phyloP scores from a whole-genome alignment of 2,113 vertebrate genomes.

The Upupa epops region DNA sequence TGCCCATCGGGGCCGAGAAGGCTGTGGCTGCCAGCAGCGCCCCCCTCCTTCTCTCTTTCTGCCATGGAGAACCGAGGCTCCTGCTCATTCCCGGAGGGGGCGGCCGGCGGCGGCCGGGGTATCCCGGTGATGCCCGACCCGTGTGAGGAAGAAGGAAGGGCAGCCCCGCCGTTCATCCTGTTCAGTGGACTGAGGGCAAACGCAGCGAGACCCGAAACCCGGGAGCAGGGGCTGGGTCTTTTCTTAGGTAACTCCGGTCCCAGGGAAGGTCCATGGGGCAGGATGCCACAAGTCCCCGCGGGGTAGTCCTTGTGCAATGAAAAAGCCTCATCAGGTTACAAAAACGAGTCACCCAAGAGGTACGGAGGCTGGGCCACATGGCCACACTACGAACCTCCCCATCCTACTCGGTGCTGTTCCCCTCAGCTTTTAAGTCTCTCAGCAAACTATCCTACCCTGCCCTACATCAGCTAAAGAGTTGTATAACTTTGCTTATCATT shows the following conservation, averaged over 20 bases:
- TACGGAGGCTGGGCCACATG: not conserved
- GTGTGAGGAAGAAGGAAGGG: not conserved
- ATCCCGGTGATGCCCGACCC: accelerated
- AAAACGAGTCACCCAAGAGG: not conserved
- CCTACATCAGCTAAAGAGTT: not conserved
- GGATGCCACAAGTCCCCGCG: accelerated
- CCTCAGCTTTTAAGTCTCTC: not conserved
- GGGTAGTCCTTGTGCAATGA: no score
- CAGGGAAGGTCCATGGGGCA: not conserved
- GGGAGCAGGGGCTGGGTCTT: accelerated
- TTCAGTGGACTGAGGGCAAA: no score
- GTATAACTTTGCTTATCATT: not conserved
- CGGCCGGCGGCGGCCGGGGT: no score
- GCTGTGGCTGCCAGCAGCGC: not conserved
- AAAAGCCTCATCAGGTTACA: no score
- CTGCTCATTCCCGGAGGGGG: not conserved
- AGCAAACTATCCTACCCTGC: not conserved
- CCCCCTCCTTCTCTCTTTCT: not conserved
- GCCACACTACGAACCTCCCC: not conserved
- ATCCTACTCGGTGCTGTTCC: accelerated
- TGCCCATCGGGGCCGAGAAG: not conserved
- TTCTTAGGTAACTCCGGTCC: not conserved
- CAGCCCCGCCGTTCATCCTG: accelerated
- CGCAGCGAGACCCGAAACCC: accelerated
- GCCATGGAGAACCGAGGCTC: accelerated